Percentiles rank a stretch among this genome's conserved stretches.
Evolutionary conservation across 2,113 vertebrate species (phyloP).

Genomic region (Lonchura striata): DNA sequence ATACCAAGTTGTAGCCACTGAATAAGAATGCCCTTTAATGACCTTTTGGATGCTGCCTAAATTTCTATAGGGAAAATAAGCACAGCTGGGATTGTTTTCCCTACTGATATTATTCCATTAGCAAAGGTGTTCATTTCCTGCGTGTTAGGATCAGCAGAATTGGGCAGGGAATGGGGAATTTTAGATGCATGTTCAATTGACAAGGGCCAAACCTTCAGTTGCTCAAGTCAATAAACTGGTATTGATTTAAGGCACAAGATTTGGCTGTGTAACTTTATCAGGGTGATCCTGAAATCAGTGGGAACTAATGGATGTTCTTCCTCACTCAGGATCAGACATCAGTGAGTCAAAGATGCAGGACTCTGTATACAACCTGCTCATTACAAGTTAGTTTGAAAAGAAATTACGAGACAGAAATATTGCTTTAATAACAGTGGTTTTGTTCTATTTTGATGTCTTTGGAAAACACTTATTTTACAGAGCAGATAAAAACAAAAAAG

Average conservation of each 20-base stretch:
- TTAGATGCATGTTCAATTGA: not conserved
- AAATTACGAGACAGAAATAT: not conserved
- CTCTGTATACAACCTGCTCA: not conserved
- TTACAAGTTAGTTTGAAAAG: conserved; percentile 4
- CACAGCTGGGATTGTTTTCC: not conserved
- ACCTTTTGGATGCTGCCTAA: not conserved
- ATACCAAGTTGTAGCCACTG: not conserved
- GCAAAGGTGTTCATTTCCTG: not conserved
- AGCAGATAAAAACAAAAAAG: not conserved
- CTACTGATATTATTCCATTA: not conserved
- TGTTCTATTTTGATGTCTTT: not conserved
- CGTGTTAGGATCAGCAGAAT: not conserved
- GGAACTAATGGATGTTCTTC: not conserved
- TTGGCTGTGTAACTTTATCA: not conserved
- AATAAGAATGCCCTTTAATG: not conserved
- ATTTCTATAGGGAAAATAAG: not conserved
- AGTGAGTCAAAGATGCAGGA: not conserved
- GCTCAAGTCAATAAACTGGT: not conserved
- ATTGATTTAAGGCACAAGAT: not conserved
- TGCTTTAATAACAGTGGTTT: not conserved
- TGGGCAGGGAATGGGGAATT: not conserved
- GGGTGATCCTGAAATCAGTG: not conserved
- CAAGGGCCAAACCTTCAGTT: not conserved
- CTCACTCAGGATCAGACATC: not conserved
- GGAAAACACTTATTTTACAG: conserved; percentile 14